Percentiles rank a stretch among this genome's conserved stretches.
phyloP scores from a whole-genome alignment of 1,140 invertebrate species.

The Ceratosolen fusciceps region DNA sequence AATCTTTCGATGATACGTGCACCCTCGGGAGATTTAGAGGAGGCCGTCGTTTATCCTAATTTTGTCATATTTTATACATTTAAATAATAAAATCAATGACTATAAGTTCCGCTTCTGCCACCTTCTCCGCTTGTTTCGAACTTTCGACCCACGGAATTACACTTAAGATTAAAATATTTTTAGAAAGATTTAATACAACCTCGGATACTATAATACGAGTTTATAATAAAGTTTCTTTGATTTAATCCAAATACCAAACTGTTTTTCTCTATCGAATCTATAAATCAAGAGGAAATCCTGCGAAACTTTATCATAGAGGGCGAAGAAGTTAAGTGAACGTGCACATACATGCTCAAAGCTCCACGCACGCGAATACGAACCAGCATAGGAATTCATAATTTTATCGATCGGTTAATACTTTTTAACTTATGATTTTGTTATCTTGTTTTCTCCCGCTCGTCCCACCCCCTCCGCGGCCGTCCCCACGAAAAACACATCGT shows the following conservation, averaged over 20 bases:
- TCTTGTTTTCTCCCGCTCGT: too few species aligned
- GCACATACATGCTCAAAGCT: not conserved
- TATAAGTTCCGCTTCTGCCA: too few species aligned
- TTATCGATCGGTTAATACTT: too few species aligned
- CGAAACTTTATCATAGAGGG: not conserved
- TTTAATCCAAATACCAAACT: not conserved
- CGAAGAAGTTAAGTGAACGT: not conserved
- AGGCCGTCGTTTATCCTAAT: not conserved
- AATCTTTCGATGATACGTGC: not conserved
- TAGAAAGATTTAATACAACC: not conserved
- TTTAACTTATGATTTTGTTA: too few species aligned
- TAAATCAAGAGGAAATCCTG: not conserved
- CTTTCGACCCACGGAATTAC: too few species aligned
- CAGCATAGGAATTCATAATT: too few species aligned
- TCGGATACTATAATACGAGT: not conserved
- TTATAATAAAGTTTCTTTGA: not conserved
- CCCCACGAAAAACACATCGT: too few species aligned
- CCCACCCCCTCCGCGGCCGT: too few species aligned
- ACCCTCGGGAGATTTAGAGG: not conserved
- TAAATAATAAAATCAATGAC: not conserved
- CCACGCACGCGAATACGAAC: too few species aligned
- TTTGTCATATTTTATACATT: not conserved
- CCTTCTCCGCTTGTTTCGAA: too few species aligned
- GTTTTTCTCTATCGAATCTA: not conserved
- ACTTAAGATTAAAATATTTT: not conserved